phyloP scores from a whole-genome alignment of 2,888 invertebrate genomes.

The Noctua pronuba region DNA sequence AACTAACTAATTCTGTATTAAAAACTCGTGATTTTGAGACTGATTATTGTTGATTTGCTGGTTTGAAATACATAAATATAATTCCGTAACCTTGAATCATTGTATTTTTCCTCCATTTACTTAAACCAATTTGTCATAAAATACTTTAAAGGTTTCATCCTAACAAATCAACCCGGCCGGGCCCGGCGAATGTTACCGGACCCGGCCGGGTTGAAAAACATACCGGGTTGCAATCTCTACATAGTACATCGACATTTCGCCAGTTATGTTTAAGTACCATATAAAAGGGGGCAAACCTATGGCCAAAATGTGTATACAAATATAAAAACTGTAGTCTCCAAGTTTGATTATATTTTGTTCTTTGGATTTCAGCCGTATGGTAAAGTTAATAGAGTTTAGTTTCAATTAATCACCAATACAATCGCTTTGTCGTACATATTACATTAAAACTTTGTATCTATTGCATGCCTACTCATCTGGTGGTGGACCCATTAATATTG shows the following conservation, averaged over 20 bases:
- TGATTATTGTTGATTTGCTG: no score
- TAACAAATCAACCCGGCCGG: no score
- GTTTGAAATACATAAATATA: no score
- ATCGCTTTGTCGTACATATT: neutral
- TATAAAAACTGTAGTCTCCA: neutral
- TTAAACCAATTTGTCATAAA: no score
- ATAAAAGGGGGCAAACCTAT: neutral
- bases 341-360: neutral
- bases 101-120: no score
- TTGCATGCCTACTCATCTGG: neutral
- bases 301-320: neutral
- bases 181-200: no score
- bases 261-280: neutral
- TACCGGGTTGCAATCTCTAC: no score
- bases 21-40: no score
- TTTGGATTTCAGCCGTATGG: neutral
- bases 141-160: no score
- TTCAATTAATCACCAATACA: neutral
- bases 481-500: neutral
- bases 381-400: neutral
- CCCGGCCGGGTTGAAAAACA: no score
- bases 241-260: neutral
- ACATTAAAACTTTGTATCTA: neutral
- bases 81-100: no score
- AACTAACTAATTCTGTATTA: no score